These are phyloP conservation scores for Akabosia matsudoensis DNA, from an alignment of 1,140 invertebrate genomes.

Conservation along the genomic window DNA sequence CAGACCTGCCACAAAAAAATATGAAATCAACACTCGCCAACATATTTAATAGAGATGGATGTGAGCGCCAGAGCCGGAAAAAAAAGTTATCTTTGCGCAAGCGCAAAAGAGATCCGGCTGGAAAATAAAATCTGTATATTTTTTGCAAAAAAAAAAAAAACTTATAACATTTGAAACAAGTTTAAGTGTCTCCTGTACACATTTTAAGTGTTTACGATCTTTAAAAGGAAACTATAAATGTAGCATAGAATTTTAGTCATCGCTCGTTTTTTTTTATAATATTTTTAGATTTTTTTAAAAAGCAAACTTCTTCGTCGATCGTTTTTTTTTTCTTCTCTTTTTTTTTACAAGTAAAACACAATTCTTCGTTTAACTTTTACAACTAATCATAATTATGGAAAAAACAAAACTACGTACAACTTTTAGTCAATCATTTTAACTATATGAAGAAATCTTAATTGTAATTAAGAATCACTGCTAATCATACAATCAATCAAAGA, in stretches of 20 bases:
- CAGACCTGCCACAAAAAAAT: background rate
- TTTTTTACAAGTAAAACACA: background rate
- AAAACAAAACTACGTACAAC: slow-evolving; percentile 10
- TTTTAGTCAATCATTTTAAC: slow-evolving; percentile 23
- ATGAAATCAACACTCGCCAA: too few relatives aligned
- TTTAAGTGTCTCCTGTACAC: background rate
- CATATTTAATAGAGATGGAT: too few relatives aligned
- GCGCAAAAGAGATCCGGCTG: background rate
- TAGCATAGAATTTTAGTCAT: too few relatives aligned
- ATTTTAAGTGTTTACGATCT: background rate
- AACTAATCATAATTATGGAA: background rate
- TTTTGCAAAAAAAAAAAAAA: background rate
- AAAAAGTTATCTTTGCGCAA: background rate
- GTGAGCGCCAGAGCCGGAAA: background rate
- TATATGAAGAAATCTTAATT: too few relatives aligned
- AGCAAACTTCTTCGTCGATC: too few relatives aligned
- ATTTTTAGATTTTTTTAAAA: too few relatives aligned
- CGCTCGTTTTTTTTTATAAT: too few relatives aligned
- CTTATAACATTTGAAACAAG: background rate
- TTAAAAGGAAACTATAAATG: too few relatives aligned
- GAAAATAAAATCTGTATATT: background rate
- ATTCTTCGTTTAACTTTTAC: background rate
- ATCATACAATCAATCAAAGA: slow-evolving; percentile 22
- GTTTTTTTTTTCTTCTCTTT: background rate
- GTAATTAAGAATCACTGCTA: too few relatives aligned